Evolutionary conservation across 2,113 vertebrate genomes (phyloP).

Genomic region (Nannospalax galili): DNA sequence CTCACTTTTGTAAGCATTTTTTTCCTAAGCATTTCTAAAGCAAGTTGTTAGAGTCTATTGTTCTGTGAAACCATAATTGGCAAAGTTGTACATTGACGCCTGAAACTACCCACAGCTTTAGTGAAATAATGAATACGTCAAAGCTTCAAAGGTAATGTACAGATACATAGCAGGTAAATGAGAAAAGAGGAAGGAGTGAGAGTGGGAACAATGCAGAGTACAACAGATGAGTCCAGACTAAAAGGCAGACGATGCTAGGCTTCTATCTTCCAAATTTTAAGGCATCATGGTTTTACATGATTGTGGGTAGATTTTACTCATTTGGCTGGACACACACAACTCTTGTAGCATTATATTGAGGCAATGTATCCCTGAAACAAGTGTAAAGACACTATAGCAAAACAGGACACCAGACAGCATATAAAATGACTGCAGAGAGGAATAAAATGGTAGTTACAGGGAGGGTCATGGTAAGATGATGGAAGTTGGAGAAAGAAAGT

Average conservation of each 20-base stretch:
- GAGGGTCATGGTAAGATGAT: not conserved
- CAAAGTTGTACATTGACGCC: not conserved
- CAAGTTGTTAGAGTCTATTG: not conserved
- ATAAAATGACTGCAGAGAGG: not conserved
- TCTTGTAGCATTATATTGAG: not conserved
- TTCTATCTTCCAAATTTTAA: slow-evolving; percentile 7
- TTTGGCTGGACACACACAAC: not conserved
- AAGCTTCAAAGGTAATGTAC: not conserved
- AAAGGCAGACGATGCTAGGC: not conserved
- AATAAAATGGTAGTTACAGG: not conserved
- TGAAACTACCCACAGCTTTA: not conserved
- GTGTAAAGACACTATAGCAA: not conserved
- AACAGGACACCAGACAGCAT: not conserved
- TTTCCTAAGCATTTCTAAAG: not conserved
- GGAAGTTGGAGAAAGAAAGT: not conserved
- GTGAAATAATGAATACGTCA: not conserved
- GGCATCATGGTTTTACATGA: not conserved
- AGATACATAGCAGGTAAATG: not conserved
- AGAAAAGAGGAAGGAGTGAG: not conserved
- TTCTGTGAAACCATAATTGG: not conserved
- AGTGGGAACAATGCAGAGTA: not conserved
- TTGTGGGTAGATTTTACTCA: not conserved
- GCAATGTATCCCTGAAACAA: not conserved
- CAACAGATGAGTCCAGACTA: not conserved
- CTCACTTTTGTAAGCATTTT: not conserved